Conservation (phyloP, 2,888 invertebrate species). For the Hybos culiciformis region DNA sequence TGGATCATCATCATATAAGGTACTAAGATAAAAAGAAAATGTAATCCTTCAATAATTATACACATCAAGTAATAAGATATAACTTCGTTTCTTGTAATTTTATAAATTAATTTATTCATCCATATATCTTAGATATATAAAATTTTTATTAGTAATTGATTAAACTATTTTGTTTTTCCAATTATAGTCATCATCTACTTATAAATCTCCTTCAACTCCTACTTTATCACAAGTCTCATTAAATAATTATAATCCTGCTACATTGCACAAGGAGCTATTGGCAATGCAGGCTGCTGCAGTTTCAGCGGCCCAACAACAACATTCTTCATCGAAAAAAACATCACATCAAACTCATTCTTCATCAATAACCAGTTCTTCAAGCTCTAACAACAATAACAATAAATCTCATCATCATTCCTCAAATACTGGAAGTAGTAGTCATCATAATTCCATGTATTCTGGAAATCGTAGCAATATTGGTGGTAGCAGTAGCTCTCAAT, state of each 20-base stretch:
- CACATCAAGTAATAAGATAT: neutral
- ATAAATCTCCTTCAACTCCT: conserved; percentile 29
- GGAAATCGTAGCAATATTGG: conserved; percentile 9
- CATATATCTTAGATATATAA: neutral
- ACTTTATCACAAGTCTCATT: conserved; percentile 26
- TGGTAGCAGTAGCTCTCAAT: conserved; percentile 12
- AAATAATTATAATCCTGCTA: conserved; percentile 34
- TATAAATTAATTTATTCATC: neutral
- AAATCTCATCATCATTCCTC: conserved; percentile 19
- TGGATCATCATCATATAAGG: conserved; percentile 6
- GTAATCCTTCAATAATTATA: neutral
- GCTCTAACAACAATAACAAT: conserved; percentile 13
- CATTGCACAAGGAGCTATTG: conserved; percentile 34
- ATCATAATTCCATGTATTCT: conserved; percentile 24
- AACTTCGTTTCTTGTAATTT: too few relatives aligned
- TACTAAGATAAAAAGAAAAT: neutral
- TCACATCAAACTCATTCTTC: conserved; percentile 14
- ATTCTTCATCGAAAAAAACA: conserved; percentile 19
- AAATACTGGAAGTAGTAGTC: conserved; percentile 15
- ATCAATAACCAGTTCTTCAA: conserved; percentile 13
- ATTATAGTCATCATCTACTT: conserved; percentile 29
- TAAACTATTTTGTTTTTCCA: conserved; percentile 8
- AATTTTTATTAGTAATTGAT: conserved; percentile 4
- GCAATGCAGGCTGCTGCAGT: conserved; percentile 37
- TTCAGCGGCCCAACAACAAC: conserved; percentile 24